These are phyloP conservation scores for Anorthoa munda DNA, from an alignment of 2,888 invertebrate species.

Conservation along the genomic window DNA sequence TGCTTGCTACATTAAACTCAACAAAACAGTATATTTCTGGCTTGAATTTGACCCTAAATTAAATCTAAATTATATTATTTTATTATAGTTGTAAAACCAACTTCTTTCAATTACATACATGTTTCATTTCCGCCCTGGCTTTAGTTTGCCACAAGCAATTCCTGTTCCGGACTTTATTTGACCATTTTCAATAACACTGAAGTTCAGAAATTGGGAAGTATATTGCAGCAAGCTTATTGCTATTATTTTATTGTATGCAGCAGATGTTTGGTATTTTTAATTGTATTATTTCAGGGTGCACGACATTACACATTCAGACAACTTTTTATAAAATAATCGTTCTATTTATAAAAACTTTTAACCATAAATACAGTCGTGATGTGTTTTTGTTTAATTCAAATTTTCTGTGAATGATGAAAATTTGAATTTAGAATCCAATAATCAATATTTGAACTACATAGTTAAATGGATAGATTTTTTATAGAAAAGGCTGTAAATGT, in stretches of 20 bases:
- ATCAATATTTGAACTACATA: too few species aligned
- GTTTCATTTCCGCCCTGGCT: conserved; percentile 8
- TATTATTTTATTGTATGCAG: conserved; percentile 3
- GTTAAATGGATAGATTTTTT: too few species aligned
- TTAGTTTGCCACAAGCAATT: conserved; percentile 26
- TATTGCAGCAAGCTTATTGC: conserved; percentile 8
- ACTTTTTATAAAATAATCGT: too few species aligned
- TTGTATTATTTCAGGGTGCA: not conserved
- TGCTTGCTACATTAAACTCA: too few species aligned
- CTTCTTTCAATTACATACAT: not conserved
- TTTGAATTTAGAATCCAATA: too few species aligned
- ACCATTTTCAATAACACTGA: conserved; percentile 46
- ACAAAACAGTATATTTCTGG: too few species aligned
- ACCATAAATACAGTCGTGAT: too few species aligned
- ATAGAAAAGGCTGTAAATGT: too few species aligned
- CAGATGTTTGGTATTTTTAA: conserved; percentile 23
- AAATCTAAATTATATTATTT: not conserved
- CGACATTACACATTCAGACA: not conserved
- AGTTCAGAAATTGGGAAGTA: conserved; percentile 28
- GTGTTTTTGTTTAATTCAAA: too few species aligned
- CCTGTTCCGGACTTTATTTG: conserved; percentile 23
- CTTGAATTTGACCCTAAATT: not conserved
- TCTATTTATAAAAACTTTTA: too few species aligned
- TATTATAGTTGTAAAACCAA: not conserved
- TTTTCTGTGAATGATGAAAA: too few species aligned